Conservation (phyloP, 2,113 vertebrate species). For the Danionella cerebrum region DNA sequence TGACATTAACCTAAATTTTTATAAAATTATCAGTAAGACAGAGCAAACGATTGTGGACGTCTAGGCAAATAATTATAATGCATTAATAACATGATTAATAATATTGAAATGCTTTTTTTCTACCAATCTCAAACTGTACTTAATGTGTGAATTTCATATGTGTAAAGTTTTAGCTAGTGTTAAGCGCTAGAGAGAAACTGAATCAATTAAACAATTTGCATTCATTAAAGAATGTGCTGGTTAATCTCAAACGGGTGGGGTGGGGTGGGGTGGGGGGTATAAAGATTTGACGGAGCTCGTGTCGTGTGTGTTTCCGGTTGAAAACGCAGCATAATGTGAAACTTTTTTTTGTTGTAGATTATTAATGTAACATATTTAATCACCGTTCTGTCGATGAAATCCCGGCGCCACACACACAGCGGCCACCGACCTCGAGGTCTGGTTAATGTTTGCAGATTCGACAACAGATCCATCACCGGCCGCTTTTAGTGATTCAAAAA, state of each 20-base stretch:
- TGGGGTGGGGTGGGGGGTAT: background rate
- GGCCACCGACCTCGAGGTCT: background rate
- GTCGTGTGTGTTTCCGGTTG: background rate
- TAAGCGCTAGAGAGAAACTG: background rate
- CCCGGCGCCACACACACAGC: background rate
- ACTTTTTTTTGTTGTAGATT: too few species aligned
- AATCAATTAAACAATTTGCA: background rate
- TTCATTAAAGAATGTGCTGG: background rate
- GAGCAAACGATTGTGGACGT: too few species aligned
- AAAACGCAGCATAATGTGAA: background rate
- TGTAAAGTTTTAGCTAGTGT: background rate
- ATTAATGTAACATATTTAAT: background rate
- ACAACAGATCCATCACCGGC: background rate
- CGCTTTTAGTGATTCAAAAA: background rate
- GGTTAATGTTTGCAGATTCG: background rate
- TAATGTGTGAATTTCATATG: background rate
- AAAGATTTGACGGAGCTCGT: too few species aligned
- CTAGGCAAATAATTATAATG: conserved; percentile 2
- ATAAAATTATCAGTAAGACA: too few species aligned
- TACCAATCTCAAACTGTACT: too few species aligned
- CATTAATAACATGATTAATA: background rate
- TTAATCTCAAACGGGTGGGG: background rate
- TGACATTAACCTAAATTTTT: too few species aligned
- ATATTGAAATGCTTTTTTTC: too few species aligned
- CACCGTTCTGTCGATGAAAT: background rate